phyloP scores from a whole-genome alignment of 1,140 invertebrate species.

The Trichonephila inaurata region DNA sequence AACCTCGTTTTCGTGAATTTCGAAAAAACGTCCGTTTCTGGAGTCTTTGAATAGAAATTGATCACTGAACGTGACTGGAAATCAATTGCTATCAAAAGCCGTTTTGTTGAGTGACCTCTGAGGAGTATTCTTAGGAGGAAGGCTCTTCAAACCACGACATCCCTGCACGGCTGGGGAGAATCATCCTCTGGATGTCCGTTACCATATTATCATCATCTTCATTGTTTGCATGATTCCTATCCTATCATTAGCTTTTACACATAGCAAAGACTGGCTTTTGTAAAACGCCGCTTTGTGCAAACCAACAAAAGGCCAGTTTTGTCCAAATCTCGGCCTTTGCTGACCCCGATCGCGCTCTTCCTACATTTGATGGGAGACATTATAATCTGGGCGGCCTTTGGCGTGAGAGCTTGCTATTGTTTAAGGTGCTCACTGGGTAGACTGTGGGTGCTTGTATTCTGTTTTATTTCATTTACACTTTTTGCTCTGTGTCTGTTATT shows the following conservation, averaged over 20 bases:
- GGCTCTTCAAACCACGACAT: constrained; percentile 33
- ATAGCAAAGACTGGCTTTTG: constrained; percentile 19
- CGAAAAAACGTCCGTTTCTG: neutral
- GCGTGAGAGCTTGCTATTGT: neutral
- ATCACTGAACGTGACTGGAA: neutral
- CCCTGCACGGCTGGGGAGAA: constrained; percentile 13
- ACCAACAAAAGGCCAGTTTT: constrained; percentile 49
- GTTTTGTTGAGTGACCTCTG: constrained; percentile 2
- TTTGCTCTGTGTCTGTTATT: constrained; percentile 24
- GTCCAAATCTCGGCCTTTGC: constrained; percentile 44
- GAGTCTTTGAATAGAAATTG: neutral
- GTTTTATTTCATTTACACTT: constrained; percentile 1
- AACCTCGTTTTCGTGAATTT: neutral
- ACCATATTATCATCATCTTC: constrained; percentile 33
- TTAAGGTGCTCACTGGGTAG: neutral
- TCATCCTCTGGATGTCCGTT: neutral
- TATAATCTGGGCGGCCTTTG: constrained; percentile 32
- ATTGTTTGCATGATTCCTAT: constrained; percentile 50
- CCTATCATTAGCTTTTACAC: constrained; percentile 54
- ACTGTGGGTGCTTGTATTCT: constrained; percentile 12
- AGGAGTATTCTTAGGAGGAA: neutral
- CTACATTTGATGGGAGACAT: constrained; percentile 35
- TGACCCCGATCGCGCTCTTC: constrained; percentile 31
- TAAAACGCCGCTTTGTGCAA: constrained; percentile 51
- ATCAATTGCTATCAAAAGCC: neutral